Base-by-base conservation (phyloP, 1,140 invertebrate species). In the Drosophila hydei region DNA sequence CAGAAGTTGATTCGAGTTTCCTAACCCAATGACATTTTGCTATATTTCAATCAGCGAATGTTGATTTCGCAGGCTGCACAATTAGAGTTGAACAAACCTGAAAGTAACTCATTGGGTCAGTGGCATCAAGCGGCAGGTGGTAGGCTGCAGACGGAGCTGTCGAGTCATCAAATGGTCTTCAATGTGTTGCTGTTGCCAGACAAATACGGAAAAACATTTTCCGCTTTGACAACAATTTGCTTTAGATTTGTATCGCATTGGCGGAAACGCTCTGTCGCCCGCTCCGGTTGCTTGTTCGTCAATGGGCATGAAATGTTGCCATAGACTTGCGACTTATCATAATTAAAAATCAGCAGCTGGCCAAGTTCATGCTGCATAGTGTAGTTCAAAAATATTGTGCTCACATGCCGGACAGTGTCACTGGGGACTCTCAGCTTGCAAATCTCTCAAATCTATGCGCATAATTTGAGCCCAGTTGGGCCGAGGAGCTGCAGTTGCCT, bases 21-120 rank as follows among this genome's bases (percentile, higher is more conserved):
- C n/a, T n/a, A n/a, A n/a, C n/a, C n/a, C n/a, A n/a, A n/a, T n/a
- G n/a, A n/a, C n/a, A n/a, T n/a, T n/a, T n/a, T n/a, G n/a, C n/a
- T n/a, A 30, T 30, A 30, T 11, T 12, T 33, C 30, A 16, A 42
- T 16, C 3, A 8, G 36, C 6, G 16, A 16, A 42, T 48, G 0
- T n/a, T 25, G 42, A 21, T 21, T 52, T 19, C 11, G n/a, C n/a
- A 50, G 12, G 23, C 51, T 38, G 12, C 18, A 2, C 5, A 30
- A n/a, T 23, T 3, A 14, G 47, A 60, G 71, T 59, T 75, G 71
- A 81, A 77, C 40, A 75, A 70, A 75, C 74, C 55, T 30, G 36
- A 79, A 81, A 87, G 67, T 59, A 51, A 88, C 62, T 81, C 77
- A 88, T 75, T 87, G 58, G 81, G 81, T 87, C 81, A 87, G 83